phyloP scores from a whole-genome alignment of 1,140 invertebrate species.

The Brachionus sp. region DNA sequence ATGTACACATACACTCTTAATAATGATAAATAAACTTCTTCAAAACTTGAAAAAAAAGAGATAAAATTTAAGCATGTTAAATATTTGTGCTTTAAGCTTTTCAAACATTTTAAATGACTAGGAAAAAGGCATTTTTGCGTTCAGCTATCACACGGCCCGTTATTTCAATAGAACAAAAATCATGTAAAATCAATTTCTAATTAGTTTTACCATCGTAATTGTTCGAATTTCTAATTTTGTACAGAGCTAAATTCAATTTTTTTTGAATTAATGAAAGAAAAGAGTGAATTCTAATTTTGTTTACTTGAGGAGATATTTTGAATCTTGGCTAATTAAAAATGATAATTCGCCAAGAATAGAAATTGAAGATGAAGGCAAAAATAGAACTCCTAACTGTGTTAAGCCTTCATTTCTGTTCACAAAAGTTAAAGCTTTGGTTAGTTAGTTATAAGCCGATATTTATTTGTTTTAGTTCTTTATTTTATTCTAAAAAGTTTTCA shows the following conservation, averaged over 20 bases:
- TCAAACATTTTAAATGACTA: neutral
- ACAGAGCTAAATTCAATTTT: neutral
- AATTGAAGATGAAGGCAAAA: neutral
- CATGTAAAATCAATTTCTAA: slow-evolving; percentile 27
- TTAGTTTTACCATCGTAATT: neutral
- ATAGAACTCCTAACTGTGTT: slow-evolving; percentile 39
- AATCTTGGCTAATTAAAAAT: slow-evolving; percentile 22
- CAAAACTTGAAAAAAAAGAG: neutral
- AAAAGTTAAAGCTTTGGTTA: neutral
- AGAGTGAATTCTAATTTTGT: neutral
- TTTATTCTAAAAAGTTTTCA: slow-evolving; percentile 13
- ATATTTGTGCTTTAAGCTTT: slow-evolving; percentile 9
- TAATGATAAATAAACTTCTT: slow-evolving; percentile 42
- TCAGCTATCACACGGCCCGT: slow-evolving; percentile 8
- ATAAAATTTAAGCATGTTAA: slow-evolving; percentile 23
- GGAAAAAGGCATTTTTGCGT: neutral
- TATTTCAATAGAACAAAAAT: neutral
- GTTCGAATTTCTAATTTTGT: neutral
- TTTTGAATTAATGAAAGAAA: neutral
- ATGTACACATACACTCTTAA: neutral
- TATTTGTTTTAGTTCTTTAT: slow-evolving; percentile 40
- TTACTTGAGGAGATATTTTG: neutral
- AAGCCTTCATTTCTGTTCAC: slow-evolving; percentile 26
- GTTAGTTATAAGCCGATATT: slow-evolving; percentile 23
- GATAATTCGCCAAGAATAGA: slow-evolving; percentile 22